Conservation (phyloP, 2,113 vertebrate species). For the Labeo catla region DNA sequence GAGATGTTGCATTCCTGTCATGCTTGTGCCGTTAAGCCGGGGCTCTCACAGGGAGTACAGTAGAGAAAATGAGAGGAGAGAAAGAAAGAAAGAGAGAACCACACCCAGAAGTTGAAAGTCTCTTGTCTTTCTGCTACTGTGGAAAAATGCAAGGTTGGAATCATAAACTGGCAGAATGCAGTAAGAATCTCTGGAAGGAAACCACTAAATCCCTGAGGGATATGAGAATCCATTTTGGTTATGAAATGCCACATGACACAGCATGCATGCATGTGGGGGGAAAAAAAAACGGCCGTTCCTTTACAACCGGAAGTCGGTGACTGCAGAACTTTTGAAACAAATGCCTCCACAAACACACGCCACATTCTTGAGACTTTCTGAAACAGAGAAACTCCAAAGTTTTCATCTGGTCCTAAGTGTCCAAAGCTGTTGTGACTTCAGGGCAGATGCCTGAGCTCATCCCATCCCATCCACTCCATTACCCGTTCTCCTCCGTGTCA, state of each 20-base stretch:
- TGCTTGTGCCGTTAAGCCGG: conserved; percentile 53
- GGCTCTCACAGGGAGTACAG: conserved; percentile 9
- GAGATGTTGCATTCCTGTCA: conserved; percentile 56
- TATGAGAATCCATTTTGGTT: conserved; percentile 50
- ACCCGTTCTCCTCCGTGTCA: conserved; percentile 25
- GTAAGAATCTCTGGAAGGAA: conserved; percentile 45
- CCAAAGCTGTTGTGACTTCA: conserved; percentile 16
- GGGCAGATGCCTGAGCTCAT: not conserved
- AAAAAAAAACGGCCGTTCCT: not conserved
- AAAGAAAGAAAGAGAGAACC: not conserved
- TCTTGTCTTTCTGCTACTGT: conserved; percentile 36
- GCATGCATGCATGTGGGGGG: conserved; percentile 16
- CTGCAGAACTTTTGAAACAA: not conserved
- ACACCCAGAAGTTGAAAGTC: conserved; percentile 50
- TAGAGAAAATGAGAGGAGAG: conserved; percentile 35
- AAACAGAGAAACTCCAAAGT: not conserved
- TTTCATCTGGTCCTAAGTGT: conserved; percentile 36
- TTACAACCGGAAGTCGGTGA: not conserved
- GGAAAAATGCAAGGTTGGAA: conserved; percentile 47
- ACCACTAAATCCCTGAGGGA: conserved; percentile 24
- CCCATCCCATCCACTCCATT: not conserved
- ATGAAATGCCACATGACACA: conserved; percentile 44
- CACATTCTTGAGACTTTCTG: not conserved
- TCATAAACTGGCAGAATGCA: conserved; percentile 48
- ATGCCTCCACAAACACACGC: not conserved